Evolutionary conservation across 2,888 invertebrate species (phyloP), one percentile per base, ranked within the genome.

Genomic region (Agrochola circellaris): DNA sequence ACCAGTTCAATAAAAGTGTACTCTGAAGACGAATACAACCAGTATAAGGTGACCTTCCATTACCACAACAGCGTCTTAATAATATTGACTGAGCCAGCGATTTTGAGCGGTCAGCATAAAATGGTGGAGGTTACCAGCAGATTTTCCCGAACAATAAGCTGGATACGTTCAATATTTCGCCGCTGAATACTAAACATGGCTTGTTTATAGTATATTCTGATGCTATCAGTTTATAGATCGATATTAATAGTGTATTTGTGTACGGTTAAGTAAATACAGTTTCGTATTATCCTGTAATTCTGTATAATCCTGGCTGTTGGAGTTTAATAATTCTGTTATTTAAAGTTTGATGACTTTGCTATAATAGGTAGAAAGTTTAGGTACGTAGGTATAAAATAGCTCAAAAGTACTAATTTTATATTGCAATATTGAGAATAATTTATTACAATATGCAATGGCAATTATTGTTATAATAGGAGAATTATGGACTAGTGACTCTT

Each of bases 91-190:
- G 7, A 0, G 11, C 20, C 38, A 65, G 30, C 60, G 20, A 64
- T 72, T 75, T 65, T 64, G 7, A 54, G 42, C 30, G 79, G 56
- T 56, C 81, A 83, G 17, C 7, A 38, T 38, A 73, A 30, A 86
- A 61, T 83, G 67, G 77, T 26, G 0, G 58, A 13, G 11, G 38
- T 56, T 76, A 38, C 61, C 45, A 75, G 62, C 81, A 73, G 77
- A 83, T 81, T 81, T 72, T 69, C 69, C 64, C 61, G 13, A 67
- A 73, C 69, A 81, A 76, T 74, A 81, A 64, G 68, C 71, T 68
- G 51, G 30, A 72, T 54, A 20, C 42, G 71, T 75, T 68, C 58
- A 73, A 75, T 77, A 83, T 83, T 74, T 74, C 56, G 64, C 56
- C 48, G 38, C 72, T 76, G 58, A 67, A 77, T 67, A 75, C 54